Evolutionary conservation across 1,140 invertebrate genomes (phyloP), one percentile per base, ranked within the genome.

Genomic region (Dendroctonus ponderosae): DNA sequence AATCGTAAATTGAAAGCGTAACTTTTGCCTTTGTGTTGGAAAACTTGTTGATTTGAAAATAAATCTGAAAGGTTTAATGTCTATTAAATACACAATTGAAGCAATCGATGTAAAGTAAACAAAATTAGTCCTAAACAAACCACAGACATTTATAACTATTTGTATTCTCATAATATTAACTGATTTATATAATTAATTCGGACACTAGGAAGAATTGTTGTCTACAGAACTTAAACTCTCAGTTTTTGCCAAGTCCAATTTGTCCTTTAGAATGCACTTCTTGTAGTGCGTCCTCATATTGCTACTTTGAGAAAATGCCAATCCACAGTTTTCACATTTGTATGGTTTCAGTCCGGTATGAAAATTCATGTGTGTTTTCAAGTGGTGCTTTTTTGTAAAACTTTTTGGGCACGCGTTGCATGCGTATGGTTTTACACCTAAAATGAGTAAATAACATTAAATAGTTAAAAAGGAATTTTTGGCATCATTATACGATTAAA

Each of bases 361-460:
- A 68, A 89, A 91, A 75, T 93, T 93, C 38, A 92, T 82, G 77
- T 93, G 93, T 0, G 91, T 93, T 76, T 93, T 91, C 7, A 92
- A 80, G 71, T 91, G 89, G 71, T 91, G 88, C 70, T 91, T 91
- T 79, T 92, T 94, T 40, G 92, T 91, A 78, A 96, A 96, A 3
- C 91, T 87, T 68, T 95, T 91, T 5, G 89, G 85, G 75, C 94
- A 97, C 2, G 93, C 78, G 0, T 85, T 86, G 74, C 94, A 96
- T 37, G 89, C 85, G 77, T 95, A 96, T 0, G 94, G 94, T 71
- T 94, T 92, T 38, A 93, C 85, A 39, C 90, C 90, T 81, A 78
- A 81, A 76, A 79, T 52, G 64, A n/a, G 26, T 26, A 26, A 26
- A 26, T 26, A 26, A 26, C 1, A 26, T 26, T 26, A 26, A 26